phyloP scores from a whole-genome alignment of 2,888 invertebrate species.

The Ectropis crepuscularia region DNA sequence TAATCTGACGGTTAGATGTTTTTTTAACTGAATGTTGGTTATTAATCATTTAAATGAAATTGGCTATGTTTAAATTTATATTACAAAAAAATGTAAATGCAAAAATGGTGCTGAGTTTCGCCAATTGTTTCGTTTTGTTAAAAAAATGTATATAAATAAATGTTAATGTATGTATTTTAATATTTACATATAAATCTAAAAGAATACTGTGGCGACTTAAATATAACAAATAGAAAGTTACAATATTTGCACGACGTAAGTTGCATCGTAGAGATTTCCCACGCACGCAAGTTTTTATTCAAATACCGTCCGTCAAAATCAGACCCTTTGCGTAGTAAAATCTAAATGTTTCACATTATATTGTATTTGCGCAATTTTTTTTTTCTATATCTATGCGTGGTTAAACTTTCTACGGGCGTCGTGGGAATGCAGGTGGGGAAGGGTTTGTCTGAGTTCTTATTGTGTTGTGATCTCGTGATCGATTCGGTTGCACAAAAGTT shows the following conservation, averaged over 20 bases:
- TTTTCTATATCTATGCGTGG: constrained; percentile 60
- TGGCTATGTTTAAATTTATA: too few species aligned
- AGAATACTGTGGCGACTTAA: background rate
- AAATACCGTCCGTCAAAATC: constrained; percentile 59
- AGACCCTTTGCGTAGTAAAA: constrained; percentile 68
- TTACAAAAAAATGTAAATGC: too few species aligned
- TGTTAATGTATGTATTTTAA: too few species aligned
- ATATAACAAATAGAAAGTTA: background rate
- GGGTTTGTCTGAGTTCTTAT: constrained; percentile 69
- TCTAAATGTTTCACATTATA: constrained; percentile 76
- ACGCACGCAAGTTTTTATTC: constrained; percentile 65
- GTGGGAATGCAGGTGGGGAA: constrained; percentile 84
- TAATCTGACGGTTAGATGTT: too few species aligned
- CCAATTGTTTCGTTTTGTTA: too few species aligned
- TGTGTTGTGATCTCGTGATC: constrained; percentile 55
- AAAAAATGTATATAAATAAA: too few species aligned
- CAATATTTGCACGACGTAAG: constrained; percentile 4
- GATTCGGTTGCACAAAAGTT: constrained; percentile 80
- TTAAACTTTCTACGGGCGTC: constrained; percentile 76
- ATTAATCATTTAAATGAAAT: too few species aligned
- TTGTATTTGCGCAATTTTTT: constrained; percentile 80
- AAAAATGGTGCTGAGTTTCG: too few species aligned
- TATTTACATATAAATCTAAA: background rate
- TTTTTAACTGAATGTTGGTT: too few species aligned
- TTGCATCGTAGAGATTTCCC: constrained; percentile 64